These are phyloP conservation scores for Taurulus bubalis DNA, from an alignment of 2,113 vertebrate species.

Conservation along the genomic window DNA sequence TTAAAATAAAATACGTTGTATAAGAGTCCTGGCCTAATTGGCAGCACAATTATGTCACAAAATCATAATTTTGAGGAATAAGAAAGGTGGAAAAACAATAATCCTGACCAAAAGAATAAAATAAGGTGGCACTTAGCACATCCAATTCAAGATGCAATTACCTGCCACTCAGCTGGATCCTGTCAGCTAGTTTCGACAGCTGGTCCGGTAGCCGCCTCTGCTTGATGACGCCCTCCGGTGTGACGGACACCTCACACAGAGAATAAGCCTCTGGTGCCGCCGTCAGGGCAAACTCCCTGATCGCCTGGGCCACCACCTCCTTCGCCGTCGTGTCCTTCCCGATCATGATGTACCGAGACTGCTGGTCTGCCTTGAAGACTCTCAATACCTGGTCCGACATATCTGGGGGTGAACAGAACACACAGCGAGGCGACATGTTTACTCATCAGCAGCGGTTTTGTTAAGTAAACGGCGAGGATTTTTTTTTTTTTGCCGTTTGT, in stretches of 20 bases:
- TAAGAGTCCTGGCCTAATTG: not conserved
- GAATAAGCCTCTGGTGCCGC: conserved; percentile 93
- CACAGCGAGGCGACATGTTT: not conserved
- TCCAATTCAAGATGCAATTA: conserved; percentile 47
- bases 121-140: not conserved
- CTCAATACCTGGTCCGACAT: conserved; percentile 95
- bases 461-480: not conserved
- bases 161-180: conserved; percentile 98
- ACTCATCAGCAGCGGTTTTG: not conserved
- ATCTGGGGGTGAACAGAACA: conserved; percentile 79
- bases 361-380: conserved; percentile 98
- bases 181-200: conserved; percentile 96
- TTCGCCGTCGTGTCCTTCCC: conserved; percentile 98
- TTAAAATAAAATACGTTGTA: not conserved
- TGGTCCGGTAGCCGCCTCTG: conserved; percentile 96
- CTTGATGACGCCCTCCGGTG: conserved; percentile 97
- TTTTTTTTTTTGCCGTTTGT: not conserved
- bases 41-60: not conserved
- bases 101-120: not conserved
- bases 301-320: conserved; percentile 95
- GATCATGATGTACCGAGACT: conserved; percentile 99
- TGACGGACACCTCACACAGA: conserved; percentile 96
- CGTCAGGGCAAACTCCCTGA: conserved; percentile 95
- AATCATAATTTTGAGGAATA: not conserved
- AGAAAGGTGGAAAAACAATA: not conserved